Evolutionary conservation across 2,888 invertebrate species (phyloP), one percentile per base, ranked within the genome.

Genomic region (Halocaridina rubra): DNA sequence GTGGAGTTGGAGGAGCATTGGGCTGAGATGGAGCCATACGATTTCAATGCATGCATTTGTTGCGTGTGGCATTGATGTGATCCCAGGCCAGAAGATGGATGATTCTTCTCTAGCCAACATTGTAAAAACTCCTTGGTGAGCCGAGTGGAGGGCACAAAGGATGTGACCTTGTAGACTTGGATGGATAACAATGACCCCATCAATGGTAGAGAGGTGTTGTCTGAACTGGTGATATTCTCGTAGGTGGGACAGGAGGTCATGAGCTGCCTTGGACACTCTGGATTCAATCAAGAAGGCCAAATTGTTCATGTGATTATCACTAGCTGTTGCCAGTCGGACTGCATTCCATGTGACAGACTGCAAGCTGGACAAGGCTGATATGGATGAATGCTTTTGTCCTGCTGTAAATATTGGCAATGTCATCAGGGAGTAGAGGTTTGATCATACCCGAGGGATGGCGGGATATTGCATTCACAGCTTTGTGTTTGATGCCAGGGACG

Each of bases 41-140:
- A 69, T 74, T 80, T 29, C 74, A 75, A 0, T 4, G 67, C 16
- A 3, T 19, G 33, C 84, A 84, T 13, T 29, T 13, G 5, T 16
- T 32, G 16, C 75, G 39, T 19, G 39, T 33, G 5, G n/a, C 46
- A 8, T 30, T 10, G n/a, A n/a, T n/a, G n/a, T n/a, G n/a, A n/a
- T n/a, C n/a, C n/a, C n/a, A n/a, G n/a, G n/a, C n/a, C n/a, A 84
- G 29, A 82, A 78, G 53, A 82, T n/a, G 2, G 72, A 69, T 13
- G 27, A 8, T 13, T 71, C 72, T 5, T 74, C 84, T 19, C 61
- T 2, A 0, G 61, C 13, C 3, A 46, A 32, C 79, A 80, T 84
- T 5, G 16, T 13, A 13, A 74, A 72, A n/a, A 79, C 74, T 2
- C 74, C 74, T 64, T 72, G 84, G 32, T 80, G 79, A 13, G 79